These are phyloP conservation scores for Osmerus eperlanus DNA, from an alignment of 2,113 vertebrate species.

Conservation along the genomic window DNA sequence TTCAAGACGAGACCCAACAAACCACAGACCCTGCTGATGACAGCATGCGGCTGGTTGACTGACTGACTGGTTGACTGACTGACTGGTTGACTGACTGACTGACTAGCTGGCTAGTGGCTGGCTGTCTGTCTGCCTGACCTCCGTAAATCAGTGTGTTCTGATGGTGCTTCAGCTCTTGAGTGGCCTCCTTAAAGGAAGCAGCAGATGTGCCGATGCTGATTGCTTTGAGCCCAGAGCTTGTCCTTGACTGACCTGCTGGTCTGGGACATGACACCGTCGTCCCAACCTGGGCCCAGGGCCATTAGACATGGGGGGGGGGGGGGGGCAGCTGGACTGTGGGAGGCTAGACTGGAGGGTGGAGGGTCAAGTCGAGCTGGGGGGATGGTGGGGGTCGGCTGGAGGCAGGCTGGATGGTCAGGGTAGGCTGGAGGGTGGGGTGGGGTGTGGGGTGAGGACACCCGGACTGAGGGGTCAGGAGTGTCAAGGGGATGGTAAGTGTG, in stretches of 20 bases:
- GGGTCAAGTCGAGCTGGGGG: slow-evolving; percentile 16
- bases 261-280: too few species aligned
- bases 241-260: too few species aligned
- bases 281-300: slow-evolving; percentile 27
- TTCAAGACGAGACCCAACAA: not conserved
- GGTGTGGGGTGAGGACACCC: not conserved
- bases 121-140: not conserved
- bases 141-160: not conserved
- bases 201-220: too few species aligned
- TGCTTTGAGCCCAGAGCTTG: too few species aligned
- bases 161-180: not conserved
- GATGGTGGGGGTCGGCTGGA: slow-evolving; percentile 1
- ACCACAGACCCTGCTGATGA: not conserved
- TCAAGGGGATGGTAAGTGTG: slow-evolving; percentile 15
- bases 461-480: not conserved
- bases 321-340: not conserved
- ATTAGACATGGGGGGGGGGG: slow-evolving; percentile 45
- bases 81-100: too few species aligned
- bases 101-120: not conserved
- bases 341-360: not conserved
- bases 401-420: not conserved
- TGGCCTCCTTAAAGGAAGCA: too few species aligned
- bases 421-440: not conserved
- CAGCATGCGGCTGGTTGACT: not conserved
- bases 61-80: too few species aligned